Conservation (phyloP, 1,140 invertebrate genomes). For the Drepana arcuata region DNA sequence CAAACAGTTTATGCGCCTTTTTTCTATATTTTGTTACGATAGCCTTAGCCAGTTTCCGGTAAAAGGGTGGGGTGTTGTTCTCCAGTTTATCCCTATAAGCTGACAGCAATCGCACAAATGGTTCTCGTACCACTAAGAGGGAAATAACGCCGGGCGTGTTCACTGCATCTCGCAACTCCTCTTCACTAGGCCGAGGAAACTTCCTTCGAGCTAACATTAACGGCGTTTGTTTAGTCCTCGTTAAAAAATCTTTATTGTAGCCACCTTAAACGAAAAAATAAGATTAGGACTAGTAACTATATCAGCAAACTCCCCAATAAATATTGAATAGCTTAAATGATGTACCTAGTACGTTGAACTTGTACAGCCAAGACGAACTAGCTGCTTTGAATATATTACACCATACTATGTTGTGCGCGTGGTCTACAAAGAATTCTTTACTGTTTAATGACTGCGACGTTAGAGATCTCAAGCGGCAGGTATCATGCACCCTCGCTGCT, state of each 20-base stretch:
- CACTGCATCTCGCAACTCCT: slow-evolving; percentile 67
- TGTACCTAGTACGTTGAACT: slow-evolving; percentile 81
- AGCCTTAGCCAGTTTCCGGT: slow-evolving; percentile 77
- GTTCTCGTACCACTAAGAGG: slow-evolving; percentile 91
- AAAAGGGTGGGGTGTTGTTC: slow-evolving; percentile 78
- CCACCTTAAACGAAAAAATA: no score
- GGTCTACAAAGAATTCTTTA: slow-evolving; percentile 84
- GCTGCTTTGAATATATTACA: slow-evolving; percentile 87
- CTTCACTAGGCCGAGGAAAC: slow-evolving; percentile 74
- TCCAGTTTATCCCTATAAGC: slow-evolving; percentile 93
- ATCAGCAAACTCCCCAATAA: background rate
- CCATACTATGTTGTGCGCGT: slow-evolving; percentile 80
- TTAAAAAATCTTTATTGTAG: slow-evolving; percentile 74
- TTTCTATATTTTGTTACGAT: slow-evolving; percentile 75
- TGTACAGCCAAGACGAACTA: slow-evolving; percentile 86
- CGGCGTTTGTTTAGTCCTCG: slow-evolving; percentile 71
- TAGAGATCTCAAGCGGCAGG: slow-evolving; percentile 29
- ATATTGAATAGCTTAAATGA: slow-evolving; percentile 4
- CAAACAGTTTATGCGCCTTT: slow-evolving; percentile 42
- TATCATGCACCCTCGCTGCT: slow-evolving; percentile 23
- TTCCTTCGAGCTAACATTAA: slow-evolving; percentile 74
- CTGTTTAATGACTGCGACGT: slow-evolving; percentile 42
- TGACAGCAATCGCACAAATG: slow-evolving; percentile 90
- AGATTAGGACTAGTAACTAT: no score
- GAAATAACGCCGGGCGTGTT: slow-evolving; percentile 74